phyloP scores from a whole-genome alignment of 35 echinoderm and acorn worm genomes.

The Heliocidaris erythrogramma region DNA sequence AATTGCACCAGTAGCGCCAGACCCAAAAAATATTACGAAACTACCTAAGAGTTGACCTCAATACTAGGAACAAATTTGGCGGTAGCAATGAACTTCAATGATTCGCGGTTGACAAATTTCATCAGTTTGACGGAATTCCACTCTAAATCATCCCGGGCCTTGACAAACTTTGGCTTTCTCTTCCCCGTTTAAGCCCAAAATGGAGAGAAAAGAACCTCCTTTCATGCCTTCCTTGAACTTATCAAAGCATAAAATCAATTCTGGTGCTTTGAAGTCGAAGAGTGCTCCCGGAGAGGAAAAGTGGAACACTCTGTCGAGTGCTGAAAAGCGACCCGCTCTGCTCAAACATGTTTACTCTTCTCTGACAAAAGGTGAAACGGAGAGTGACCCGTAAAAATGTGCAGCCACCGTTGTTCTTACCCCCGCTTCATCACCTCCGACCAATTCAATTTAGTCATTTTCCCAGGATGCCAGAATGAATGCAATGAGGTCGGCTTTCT shows the following conservation, averaged over 20 bases:
- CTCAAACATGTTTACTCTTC: conserved; percentile 11
- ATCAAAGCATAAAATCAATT: neutral
- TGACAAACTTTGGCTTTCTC: conserved; percentile 5
- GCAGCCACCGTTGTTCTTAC: neutral
- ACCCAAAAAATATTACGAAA: neutral
- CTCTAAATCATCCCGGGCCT: neutral
- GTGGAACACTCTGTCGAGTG: neutral
- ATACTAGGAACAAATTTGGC: neutral
- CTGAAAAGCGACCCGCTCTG: neutral
- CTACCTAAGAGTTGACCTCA: neutral
- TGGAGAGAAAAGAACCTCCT: neutral
- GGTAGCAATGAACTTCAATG: neutral
- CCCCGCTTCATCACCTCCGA: neutral
- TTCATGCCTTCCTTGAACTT: neutral
- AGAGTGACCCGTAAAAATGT: neutral
- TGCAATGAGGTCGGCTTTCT: neutral
- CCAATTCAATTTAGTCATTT: neutral
- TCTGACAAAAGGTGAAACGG: neutral
- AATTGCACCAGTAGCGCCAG: neutral
- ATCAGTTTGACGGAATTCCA: conserved; percentile 10
- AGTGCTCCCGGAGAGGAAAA: neutral
- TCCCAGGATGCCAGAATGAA: neutral
- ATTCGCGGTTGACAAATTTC: conserved; percentile 3
- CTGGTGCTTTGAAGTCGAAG: neutral
- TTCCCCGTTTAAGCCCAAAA: neutral